Conservation (phyloP, 2,888 invertebrate genomes). For the Scaeva pyrastri region DNA sequence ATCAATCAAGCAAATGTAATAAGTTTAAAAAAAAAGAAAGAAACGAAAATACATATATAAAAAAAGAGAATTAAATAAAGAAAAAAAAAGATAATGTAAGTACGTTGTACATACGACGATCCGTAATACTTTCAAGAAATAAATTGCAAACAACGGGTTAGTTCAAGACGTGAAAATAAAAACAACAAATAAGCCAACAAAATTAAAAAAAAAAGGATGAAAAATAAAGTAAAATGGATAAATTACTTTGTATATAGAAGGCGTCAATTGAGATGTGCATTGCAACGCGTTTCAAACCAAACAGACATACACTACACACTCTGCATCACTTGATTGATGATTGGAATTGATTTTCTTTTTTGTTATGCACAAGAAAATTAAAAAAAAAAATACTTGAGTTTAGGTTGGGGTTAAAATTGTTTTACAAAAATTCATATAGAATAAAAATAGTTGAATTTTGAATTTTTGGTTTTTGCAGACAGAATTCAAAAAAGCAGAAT, state of each 20-base stretch:
- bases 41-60: not conserved
- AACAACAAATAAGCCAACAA: not conserved
- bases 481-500: too few relatives aligned
- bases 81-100: not conserved
- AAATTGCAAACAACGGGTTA: slow-evolving; percentile 50
- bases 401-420: too few relatives aligned
- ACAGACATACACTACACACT: too few relatives aligned
- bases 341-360: too few relatives aligned
- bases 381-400: too few relatives aligned
- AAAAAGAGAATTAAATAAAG: slow-evolving; percentile 8
- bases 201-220: too few relatives aligned
- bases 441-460: too few relatives aligned
- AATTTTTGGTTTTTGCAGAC: too few relatives aligned
- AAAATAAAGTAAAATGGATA: not conserved
- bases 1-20: slow-evolving; percentile 68
- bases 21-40: slow-evolving; percentile 13
- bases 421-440: too few relatives aligned
- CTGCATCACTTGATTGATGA: not conserved
- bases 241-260: slow-evolving; percentile 44
- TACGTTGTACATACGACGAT: too few relatives aligned
- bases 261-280: slow-evolving; percentile 67
- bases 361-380: too few relatives aligned
- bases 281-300: slow-evolving; percentile 18
- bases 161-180: slow-evolving; percentile 18
- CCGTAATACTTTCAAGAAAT: slow-evolving; percentile 8